These are phyloP conservation scores for Pedicia rivosa DNA, from an alignment of 2,888 invertebrate species.

Conservation along the genomic window DNA sequence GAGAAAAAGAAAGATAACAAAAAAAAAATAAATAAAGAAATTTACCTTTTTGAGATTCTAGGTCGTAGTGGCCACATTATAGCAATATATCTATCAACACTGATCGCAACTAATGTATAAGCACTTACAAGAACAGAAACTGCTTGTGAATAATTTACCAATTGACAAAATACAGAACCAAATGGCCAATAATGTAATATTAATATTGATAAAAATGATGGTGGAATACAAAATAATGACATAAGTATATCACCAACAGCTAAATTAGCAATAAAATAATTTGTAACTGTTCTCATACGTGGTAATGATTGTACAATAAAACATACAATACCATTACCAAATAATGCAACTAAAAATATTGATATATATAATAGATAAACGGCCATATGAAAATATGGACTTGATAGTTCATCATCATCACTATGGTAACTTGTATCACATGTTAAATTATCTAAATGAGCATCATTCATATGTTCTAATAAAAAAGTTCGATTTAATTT, in stretches of 20 bases:
- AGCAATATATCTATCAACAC: conserved; percentile 77
- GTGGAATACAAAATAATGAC: conserved; percentile 81
- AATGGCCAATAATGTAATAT: conserved; percentile 81
- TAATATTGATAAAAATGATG: conserved; percentile 67
- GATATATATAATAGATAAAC: conserved; percentile 55
- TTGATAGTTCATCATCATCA: conserved; percentile 25
- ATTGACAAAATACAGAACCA: conserved; percentile 61
- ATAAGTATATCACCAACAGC: conserved; percentile 82
- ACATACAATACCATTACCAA: conserved; percentile 68
- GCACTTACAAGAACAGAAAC: conserved; percentile 72
- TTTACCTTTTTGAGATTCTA: conserved; percentile 51
- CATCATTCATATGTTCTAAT: too few species aligned
- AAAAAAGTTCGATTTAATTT: too few species aligned
- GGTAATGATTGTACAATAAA: conserved; percentile 71
- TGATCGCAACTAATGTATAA: conserved; percentile 81
- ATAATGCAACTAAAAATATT: conserved; percentile 51
- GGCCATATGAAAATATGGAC: conserved; percentile 41
- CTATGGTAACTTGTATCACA: too few species aligned
- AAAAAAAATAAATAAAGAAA: conserved; percentile 11
- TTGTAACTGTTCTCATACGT: conserved; percentile 82
- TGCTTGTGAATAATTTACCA: conserved; percentile 69
- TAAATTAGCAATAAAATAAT: conserved; percentile 79
- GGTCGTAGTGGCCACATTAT: conserved; percentile 79
- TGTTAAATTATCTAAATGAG: too few species aligned
- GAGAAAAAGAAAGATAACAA: too few species aligned